Evolutionary conservation across 2,797 vertebrate species (phyloP), one percentile per base, ranked within the genome.

Genomic region (Echiichthys vipera): DNA sequence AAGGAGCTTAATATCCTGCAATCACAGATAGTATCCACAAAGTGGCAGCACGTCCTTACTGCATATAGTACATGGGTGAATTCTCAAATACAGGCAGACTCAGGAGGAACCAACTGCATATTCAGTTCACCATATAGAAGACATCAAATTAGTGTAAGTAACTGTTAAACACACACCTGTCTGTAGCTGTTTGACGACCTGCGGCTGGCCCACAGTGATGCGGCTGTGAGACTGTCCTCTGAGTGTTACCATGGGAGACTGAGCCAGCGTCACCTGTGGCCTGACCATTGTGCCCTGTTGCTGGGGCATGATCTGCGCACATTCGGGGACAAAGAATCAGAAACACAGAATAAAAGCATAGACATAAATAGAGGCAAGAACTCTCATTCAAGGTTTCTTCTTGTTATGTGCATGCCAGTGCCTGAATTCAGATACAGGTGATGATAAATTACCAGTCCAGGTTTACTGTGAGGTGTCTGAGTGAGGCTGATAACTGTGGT

Each of bases 401-500:
- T 22, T 39, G n/a, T 4, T 24, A 14, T 39, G 18, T 29, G 4
- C 27, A 51, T 39, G 13, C 10, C 13, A 37, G 29, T 11, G n/a
- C 17, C 9, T 27, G 15, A 29, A 68, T 46, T 49, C 11, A 22
- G 5, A 37, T 6, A 32, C 0, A 25, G 6, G 4, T 22, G 22
- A 65, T 29, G 49, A 50, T 15, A 43, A 87, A 90, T 34, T 93
- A 97, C 96, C 96, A 96, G 91, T 70, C 90, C 94, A 61, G 94
- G 93, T 92, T 96, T 96, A 90, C 92, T 93, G 77, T 93, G 94
- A 73, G 95, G 93, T 0, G 95, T 91, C 87, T 97, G 97, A 3
- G 95, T 90, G 85, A 97, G 94, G 92, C 95, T 97, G 94, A 97
- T 95, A 43, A 97, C 95, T 0, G 97, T 96, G 32, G 95, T 93